Percentiles rank a stretch among this genome's conserved stretches.
Conservation (phyloP, 1,140 invertebrate genomes). For the Arctopsyche grandis region DNA sequence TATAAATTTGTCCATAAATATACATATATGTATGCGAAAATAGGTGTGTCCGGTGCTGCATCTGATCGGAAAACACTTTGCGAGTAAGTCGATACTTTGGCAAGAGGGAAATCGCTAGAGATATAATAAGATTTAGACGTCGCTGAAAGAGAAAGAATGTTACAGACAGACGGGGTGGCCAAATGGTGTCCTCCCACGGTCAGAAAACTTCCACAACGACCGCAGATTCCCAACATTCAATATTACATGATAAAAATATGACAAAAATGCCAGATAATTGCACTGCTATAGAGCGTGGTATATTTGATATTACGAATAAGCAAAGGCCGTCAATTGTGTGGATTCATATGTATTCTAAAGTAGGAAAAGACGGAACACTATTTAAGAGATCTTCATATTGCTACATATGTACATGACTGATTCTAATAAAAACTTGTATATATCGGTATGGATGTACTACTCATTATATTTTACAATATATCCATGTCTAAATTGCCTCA, state of each 20-base stretch:
- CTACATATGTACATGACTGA: too few species aligned
- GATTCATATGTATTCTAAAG: too few species aligned
- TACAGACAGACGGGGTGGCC: slow-evolving; percentile 31
- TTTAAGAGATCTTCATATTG: too few species aligned
- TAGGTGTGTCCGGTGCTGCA: slow-evolving; percentile 33
- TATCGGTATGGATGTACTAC: too few species aligned
- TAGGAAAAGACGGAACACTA: too few species aligned
- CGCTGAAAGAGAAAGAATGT: slow-evolving; percentile 44
- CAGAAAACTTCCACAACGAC: slow-evolving; percentile 9
- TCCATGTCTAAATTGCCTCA: too few species aligned
- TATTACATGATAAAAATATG: background rate
- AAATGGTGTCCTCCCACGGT: slow-evolving; percentile 51
- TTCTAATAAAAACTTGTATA: too few species aligned
- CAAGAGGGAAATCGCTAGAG: slow-evolving; percentile 43
- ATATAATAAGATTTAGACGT: slow-evolving; percentile 52
- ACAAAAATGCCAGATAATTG: too few species aligned
- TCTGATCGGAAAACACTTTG: slow-evolving; percentile 52
- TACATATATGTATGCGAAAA: background rate
- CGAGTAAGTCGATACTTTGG: slow-evolving; percentile 51
- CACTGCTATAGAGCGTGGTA: too few species aligned
- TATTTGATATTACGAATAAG: too few species aligned
- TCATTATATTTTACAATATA: too few species aligned
- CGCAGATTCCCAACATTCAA: slow-evolving; percentile 28
- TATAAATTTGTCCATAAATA: background rate
- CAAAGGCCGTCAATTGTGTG: background rate